phyloP scores from a whole-genome alignment of 2,113 vertebrate species.

The Pteruthius melanotis region DNA sequence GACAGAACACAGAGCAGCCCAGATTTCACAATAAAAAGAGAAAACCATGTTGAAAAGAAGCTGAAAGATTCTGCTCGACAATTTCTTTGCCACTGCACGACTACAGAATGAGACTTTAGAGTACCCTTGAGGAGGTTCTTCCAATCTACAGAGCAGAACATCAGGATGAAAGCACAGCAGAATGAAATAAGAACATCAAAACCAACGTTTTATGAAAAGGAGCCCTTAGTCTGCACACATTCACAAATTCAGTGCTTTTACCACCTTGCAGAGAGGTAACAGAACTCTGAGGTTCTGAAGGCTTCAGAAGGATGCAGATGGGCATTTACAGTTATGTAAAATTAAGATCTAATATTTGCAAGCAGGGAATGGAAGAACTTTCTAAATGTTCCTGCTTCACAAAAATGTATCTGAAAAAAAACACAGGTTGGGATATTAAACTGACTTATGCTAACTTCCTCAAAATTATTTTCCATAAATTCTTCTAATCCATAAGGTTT shows the following conservation, averaged over 20 bases:
- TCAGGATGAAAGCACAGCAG: background rate
- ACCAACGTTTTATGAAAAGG: fast-evolving
- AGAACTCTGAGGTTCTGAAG: no score
- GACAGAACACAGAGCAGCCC: background rate
- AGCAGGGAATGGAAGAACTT: background rate
- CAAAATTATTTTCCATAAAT: background rate
- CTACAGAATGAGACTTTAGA: background rate
- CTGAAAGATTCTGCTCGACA: background rate
- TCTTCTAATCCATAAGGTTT: background rate
- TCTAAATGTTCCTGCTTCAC: background rate
- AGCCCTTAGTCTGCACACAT: background rate
- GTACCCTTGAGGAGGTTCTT: background rate
- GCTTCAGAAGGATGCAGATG: background rate
- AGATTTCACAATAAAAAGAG: background rate
- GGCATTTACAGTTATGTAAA: background rate
- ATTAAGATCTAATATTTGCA: background rate
- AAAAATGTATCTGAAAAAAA: background rate
- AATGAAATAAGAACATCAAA: background rate
- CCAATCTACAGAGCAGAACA: background rate
- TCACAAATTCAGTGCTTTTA: background rate
- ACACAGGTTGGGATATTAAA: fast-evolving
- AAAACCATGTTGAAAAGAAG: background rate
- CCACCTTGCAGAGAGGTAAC: background rate
- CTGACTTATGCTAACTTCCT: background rate
- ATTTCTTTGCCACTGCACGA: background rate